These are phyloP conservation scores for Philopotamus ludificatus DNA, from an alignment of 1,140 invertebrate species.

Conservation along the genomic window DNA sequence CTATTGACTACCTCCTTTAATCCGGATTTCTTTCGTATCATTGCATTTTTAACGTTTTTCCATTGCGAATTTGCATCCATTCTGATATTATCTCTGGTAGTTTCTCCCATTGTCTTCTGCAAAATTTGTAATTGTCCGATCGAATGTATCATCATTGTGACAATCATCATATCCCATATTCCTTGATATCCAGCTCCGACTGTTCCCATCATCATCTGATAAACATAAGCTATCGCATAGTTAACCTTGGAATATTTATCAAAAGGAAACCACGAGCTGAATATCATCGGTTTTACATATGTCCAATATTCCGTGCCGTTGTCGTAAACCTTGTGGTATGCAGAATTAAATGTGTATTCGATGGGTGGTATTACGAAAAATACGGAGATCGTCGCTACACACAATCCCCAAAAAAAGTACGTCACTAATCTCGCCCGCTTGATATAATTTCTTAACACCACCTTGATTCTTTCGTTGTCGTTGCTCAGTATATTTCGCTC, in stretches of 20 bases:
- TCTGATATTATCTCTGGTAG: slow-evolving; percentile 2
- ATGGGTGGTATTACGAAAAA: slow-evolving; percentile 38
- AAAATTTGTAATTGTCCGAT: slow-evolving; percentile 40
- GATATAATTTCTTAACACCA: slow-evolving; percentile 24
- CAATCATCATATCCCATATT: slow-evolving; percentile 39
- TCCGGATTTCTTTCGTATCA: not conserved
- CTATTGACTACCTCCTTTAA: not conserved
- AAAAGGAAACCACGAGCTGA: slow-evolving; percentile 43
- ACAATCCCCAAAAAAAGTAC: slow-evolving; percentile 34
- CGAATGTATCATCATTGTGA: slow-evolving; percentile 40
- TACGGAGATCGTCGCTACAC: slow-evolving; percentile 31
- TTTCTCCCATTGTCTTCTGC: slow-evolving; percentile 31
- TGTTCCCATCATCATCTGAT: slow-evolving; percentile 37
- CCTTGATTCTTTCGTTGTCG: slow-evolving; percentile 20
- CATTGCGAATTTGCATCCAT: not conserved
- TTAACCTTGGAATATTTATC: slow-evolving; percentile 33
- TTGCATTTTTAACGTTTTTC: not conserved
- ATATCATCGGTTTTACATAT: slow-evolving; percentile 37
- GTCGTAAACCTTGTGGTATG: slow-evolving; percentile 26
- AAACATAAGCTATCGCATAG: slow-evolving; percentile 34
- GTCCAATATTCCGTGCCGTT: slow-evolving; percentile 39
- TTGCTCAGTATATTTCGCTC: slow-evolving; percentile 31
- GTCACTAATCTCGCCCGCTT: slow-evolving; percentile 24
- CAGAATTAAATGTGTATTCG: slow-evolving; percentile 35
- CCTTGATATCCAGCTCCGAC: slow-evolving; percentile 36